phyloP scores from a whole-genome alignment of 2,888 invertebrate genomes.

The Amiota communis region DNA sequence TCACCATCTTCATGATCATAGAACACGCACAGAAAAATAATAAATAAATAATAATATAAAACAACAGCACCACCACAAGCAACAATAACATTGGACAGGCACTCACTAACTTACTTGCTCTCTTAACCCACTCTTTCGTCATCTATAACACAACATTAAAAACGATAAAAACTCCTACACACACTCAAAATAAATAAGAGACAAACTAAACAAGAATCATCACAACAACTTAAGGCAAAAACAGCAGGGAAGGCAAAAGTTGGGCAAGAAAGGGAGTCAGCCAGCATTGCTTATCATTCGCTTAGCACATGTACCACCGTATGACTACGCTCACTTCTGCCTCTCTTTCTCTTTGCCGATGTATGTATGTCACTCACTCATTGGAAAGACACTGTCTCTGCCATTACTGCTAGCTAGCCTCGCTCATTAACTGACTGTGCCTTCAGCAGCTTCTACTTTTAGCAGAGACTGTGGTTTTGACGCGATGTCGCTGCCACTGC shows the following conservation, averaged over 20 bases:
- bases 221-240: constrained; percentile 11
- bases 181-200: too few species aligned
- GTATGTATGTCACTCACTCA: not conserved
- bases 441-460: not conserved
- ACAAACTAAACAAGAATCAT: too few species aligned
- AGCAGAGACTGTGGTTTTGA: not conserved
- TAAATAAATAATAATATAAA: too few species aligned
- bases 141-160: too few species aligned
- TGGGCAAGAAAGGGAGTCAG: not conserved
- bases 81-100: too few species aligned
- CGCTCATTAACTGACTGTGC: not conserved
- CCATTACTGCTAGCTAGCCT: not conserved
- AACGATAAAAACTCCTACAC: too few species aligned
- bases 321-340: not conserved
- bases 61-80: too few species aligned
- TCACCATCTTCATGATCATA: too few species aligned
- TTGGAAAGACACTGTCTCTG: not conserved
- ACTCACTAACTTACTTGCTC: too few species aligned
- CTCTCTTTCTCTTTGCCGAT: not conserved
- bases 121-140: too few species aligned
- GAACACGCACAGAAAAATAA: too few species aligned
- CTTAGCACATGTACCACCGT: constrained; percentile 14
- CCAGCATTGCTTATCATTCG: constrained; percentile 17
- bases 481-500: too few species aligned
- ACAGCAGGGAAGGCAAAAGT: constrained; percentile 34